Evolutionary conservation across 2,797 vertebrate genomes (phyloP).

Genomic region (Psittacula echo): DNA sequence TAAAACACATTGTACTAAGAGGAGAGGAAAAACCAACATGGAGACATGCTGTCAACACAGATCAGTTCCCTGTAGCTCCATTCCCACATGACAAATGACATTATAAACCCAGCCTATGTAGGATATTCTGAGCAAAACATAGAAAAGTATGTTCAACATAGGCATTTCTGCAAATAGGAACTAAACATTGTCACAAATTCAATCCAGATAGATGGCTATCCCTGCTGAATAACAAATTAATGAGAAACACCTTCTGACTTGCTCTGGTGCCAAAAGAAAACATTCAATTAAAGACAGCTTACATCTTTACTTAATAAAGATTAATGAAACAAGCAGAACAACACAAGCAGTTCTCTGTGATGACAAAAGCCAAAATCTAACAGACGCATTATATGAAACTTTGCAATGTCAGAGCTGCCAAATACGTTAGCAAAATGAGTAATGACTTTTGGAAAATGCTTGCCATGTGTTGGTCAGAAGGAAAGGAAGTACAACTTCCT

Average conservation of each 20-base stretch:
- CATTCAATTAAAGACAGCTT: slow-evolving; percentile 60
- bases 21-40: slow-evolving; percentile 49
- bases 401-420: slow-evolving; percentile 50
- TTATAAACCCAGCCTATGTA: slow-evolving; percentile 52
- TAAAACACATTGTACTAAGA: slow-evolving; percentile 63
- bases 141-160: slow-evolving; percentile 59
- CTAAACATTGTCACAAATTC: slow-evolving; percentile 67
- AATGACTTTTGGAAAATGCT: slow-evolving; percentile 38
- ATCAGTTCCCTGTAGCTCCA: slow-evolving; percentile 62
- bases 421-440: slow-evolving; percentile 34
- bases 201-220: slow-evolving; percentile 70
- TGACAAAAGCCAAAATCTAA: slow-evolving; percentile 60
- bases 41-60: slow-evolving; percentile 66
- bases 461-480: slow-evolving; percentile 55
- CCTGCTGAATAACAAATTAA: slow-evolving; percentile 73
- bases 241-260: slow-evolving; percentile 73
- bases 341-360: slow-evolving; percentile 50
- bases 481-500: slow-evolving; percentile 56
- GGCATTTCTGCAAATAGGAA: slow-evolving; percentile 62
- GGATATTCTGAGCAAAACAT: slow-evolving; percentile 55
- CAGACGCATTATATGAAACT: slow-evolving; percentile 20
- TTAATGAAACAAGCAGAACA: slow-evolving; percentile 70
- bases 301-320: slow-evolving; percentile 75
- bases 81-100: slow-evolving; percentile 75
- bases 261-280: slow-evolving; percentile 66